Percentiles rank a stretch among this genome's conserved stretches.
Evolutionary conservation across 2,888 invertebrate species (phyloP).

Genomic region (Oxyscelio sp.): DNA sequence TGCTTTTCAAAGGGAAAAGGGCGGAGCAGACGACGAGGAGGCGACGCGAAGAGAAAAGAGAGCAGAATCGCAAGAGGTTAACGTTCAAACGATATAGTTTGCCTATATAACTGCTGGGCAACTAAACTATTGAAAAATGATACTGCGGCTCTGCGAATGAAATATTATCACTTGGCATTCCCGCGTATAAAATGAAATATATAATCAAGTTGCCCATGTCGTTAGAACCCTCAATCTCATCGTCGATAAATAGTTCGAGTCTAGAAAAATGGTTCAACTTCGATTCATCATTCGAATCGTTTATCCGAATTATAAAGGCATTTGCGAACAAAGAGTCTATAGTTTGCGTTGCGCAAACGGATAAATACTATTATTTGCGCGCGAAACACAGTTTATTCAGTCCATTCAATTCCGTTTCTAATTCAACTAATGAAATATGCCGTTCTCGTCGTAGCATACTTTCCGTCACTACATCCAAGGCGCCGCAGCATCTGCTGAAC

Average conservation of each 20-base stretch:
- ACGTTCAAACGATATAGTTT: conserved; percentile 81
- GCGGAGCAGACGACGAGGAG: conserved; percentile 55
- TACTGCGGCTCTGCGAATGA: conserved; percentile 83
- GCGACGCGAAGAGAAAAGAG: conserved; percentile 74
- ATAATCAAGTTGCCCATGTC: conserved; percentile 44
- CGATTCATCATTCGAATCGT: conserved; percentile 27
- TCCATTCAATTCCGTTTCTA: conserved; percentile 32
- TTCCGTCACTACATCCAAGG: not conserved
- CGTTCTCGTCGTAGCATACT: conserved; percentile 7
- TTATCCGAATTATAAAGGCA: too few relatives aligned
- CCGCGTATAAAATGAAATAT: conserved; percentile 47
- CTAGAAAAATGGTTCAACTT: conserved; percentile 26
- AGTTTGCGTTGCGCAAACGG: too few relatives aligned
- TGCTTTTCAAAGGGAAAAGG: conserved; percentile 29
- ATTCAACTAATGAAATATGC: conserved; percentile 41
- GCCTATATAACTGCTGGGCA: conserved; percentile 80
- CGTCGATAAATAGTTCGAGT: not conserved
- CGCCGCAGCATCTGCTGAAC: conserved; percentile 22
- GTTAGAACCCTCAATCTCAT: conserved; percentile 23
- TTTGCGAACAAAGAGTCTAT: too few relatives aligned
- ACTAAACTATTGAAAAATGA: conserved; percentile 86
- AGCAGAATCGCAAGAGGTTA: conserved; percentile 76
- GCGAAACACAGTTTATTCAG: conserved; percentile 29
- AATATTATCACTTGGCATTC: conserved; percentile 84
- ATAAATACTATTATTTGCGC: conserved; percentile 27